Conservation (phyloP, 2,888 invertebrate species). For the Caenorhabditis doughertyi region DNA sequence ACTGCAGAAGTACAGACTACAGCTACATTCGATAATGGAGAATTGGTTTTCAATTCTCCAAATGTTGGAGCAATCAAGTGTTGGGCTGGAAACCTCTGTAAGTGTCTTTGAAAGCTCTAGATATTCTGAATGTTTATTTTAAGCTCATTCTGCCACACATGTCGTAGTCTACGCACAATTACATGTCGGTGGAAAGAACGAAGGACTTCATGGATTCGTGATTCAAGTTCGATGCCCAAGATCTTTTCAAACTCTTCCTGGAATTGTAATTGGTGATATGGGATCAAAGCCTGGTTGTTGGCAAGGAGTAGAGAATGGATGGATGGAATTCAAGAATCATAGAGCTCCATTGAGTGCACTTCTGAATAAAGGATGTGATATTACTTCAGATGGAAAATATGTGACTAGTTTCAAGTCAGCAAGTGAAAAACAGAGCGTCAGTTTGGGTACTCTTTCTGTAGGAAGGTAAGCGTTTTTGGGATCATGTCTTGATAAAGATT, state of each 20-base stretch:
- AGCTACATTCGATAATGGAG: conserved; percentile 83
- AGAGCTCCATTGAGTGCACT: conserved; percentile 91
- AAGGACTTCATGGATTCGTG: conserved; percentile 93
- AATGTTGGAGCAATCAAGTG: conserved; percentile 90
- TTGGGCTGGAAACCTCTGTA: conserved; percentile 90
- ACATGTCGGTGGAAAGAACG: conserved; percentile 84
- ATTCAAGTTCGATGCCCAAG: conserved; percentile 87
- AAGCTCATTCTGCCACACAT: conserved; percentile 88
- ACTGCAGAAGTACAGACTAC: conserved; percentile 84
- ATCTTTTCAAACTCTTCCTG: conserved; percentile 85
- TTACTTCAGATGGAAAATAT: conserved; percentile 91
- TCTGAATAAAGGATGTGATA: conserved; percentile 92
- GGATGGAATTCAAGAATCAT: conserved; percentile 86
- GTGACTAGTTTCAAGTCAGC: conserved; percentile 90
- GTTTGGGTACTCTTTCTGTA: conserved; percentile 70
- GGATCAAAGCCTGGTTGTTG: conserved; percentile 92
- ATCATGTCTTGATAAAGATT: not conserved
- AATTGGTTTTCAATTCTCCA: conserved; percentile 88
- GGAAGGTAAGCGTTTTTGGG: conserved; percentile 54
- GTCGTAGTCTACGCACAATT: conserved; percentile 93
- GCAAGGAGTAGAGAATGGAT: conserved; percentile 94
- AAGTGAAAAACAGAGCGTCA: conserved; percentile 74
- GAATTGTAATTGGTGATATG: conserved; percentile 92
- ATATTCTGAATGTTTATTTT: conserved; percentile 2
- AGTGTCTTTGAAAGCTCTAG: not conserved